Evolutionary conservation across 2,797 vertebrate genomes (phyloP), one percentile per base, ranked within the genome.

Genomic region (Nyctibius grandis): DNA sequence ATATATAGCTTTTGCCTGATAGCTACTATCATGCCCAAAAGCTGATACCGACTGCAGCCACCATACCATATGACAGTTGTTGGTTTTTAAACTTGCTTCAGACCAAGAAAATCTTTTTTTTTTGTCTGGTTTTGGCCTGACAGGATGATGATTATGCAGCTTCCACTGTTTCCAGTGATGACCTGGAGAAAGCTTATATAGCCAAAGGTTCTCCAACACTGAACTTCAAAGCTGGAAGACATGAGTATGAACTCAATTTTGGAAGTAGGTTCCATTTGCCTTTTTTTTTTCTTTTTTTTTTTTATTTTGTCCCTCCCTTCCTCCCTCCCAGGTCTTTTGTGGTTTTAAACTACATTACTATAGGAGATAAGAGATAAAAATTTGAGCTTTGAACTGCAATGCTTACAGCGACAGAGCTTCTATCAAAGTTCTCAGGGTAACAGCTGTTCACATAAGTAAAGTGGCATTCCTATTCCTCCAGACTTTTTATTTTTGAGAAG

Each of bases 181-280:
- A 98, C 21, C 91, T 99, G 95, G 99, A 99, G 97, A 99, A 98
- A 11, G 90, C 97, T n/a, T 99, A 98, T 95, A 89, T 98, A 92
- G 96, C 96, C 3, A 97, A 98, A 94, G 85, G 61, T 72, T 96
- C 98, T 29, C 56, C 96, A 21, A 95, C 96, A 36, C 64, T 99
- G 85, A 77, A 96, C 28, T 99, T 99, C 91, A 94, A 91, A 40
- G 97, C 98, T 21, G 98, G 97, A 51, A 97, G 74, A 36, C 98
- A 99, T 1, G 76, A 97, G 38, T 99, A 99, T n/a, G 95, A 98
- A 29, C 96, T 99, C 75, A 84, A 96, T 95, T 98, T 99, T 86
- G 98, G 97, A 98, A 97, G 98, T 97, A 96, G 28, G 72, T 92
- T 89, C 23, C 10, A 21, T 68, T 91, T 91, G 14, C 18, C 63